Evolutionary conservation across 2,888 invertebrate species (phyloP).

Genomic region (Leucania comma): DNA sequence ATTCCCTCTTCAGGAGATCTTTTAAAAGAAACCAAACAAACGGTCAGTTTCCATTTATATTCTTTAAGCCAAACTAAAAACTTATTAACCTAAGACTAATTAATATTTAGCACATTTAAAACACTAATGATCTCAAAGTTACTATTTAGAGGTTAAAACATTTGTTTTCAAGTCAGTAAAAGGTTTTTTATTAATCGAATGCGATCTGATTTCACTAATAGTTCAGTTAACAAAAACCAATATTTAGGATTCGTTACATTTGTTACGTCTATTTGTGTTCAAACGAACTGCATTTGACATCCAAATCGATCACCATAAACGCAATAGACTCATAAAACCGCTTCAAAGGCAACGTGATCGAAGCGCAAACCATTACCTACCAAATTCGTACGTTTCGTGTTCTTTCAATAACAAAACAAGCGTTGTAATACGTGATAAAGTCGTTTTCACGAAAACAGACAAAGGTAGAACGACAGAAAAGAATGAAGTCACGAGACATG

Average conservation of each 20-base stretch:
- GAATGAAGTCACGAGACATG: constrained; percentile 72
- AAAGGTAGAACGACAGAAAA: constrained; percentile 70
- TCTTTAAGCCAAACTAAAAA: too few species aligned
- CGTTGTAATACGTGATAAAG: constrained; percentile 69
- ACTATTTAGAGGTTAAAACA: too few species aligned
- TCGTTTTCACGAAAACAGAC: constrained; percentile 72
- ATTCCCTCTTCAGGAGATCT: too few species aligned
- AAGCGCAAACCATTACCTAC: constrained; percentile 55
- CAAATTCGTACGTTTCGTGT: constrained; percentile 66
- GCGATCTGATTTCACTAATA: neutral
- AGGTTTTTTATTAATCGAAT: too few species aligned
- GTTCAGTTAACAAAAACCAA: neutral
- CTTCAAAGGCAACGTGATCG: constrained; percentile 60
- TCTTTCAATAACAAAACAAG: constrained; percentile 69
- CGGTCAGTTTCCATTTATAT: too few species aligned
- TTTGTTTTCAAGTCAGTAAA: too few species aligned
- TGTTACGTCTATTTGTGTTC: neutral
- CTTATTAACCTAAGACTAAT: too few species aligned
- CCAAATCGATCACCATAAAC: constrained; percentile 40
- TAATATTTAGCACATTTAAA: too few species aligned
- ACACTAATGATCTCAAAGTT: too few species aligned
- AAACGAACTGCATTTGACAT: constrained; percentile 3
- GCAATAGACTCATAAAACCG: constrained; percentile 51
- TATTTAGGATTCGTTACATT: neutral
- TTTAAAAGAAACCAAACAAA: too few species aligned